A percentile compares a stretch with the other conserved stretches of the same genome.
Conservation (phyloP, 2,113 vertebrate species). For the Hippocampus mohnikei region DNA sequence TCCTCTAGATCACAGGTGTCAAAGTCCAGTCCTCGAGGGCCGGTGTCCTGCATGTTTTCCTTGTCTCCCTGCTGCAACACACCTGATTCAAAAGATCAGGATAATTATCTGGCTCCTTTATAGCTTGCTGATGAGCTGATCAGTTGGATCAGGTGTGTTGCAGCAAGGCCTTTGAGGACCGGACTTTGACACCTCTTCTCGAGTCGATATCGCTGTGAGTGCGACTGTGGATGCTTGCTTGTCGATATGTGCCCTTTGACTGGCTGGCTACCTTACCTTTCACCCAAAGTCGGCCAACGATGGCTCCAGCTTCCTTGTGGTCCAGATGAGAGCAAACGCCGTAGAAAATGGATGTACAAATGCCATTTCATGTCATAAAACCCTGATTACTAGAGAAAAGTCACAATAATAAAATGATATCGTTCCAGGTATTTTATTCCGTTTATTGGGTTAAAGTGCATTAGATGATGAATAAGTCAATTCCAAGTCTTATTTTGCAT, state of each 20-base stretch:
- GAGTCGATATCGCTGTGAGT: background rate
- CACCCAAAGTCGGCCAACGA: background rate
- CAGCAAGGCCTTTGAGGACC: too few species aligned
- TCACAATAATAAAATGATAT: background rate
- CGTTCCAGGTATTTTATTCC: background rate
- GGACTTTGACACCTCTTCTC: too few species aligned
- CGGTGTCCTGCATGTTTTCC: too few species aligned
- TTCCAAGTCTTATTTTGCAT: constrained; percentile 51
- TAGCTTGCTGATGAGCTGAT: too few species aligned
- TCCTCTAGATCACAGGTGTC: too few species aligned
- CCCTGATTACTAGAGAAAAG: background rate
- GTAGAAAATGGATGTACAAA: background rate
- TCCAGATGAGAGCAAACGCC: background rate
- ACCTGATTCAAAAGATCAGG: too few species aligned
- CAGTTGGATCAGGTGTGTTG: too few species aligned
- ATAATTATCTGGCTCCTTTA: too few species aligned
- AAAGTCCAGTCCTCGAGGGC: too few species aligned
- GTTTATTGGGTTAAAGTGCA: background rate
- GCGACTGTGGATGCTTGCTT: background rate
- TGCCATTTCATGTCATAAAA: background rate
- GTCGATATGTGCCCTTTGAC: background rate
- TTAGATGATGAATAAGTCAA: background rate
- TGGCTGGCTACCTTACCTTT: background rate
- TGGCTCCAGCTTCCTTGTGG: background rate
- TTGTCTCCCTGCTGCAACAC: too few species aligned